Conservation (phyloP, 2,797 vertebrate species). For the Distichodus sexfasciatus region DNA sequence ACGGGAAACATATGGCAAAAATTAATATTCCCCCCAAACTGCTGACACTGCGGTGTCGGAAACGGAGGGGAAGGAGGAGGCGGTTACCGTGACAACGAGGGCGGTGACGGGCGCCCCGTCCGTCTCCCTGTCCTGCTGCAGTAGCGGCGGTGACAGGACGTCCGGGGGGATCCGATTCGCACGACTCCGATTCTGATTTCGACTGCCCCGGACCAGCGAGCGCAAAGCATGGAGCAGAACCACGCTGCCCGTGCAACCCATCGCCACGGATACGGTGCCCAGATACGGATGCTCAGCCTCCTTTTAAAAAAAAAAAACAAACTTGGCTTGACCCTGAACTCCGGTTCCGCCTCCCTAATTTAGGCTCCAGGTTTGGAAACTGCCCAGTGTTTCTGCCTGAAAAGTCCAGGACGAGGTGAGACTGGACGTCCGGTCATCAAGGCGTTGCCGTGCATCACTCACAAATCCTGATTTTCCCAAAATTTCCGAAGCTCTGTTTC, state of each 20-base stretch:
- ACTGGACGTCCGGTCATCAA: background rate
- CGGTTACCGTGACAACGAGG: conserved; percentile 89
- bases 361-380: background rate
- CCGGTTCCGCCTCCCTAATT: no score
- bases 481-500: no score
- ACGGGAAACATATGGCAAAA: no score
- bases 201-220: conserved; percentile 91
- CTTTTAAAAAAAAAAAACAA: background rate
- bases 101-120: conserved; percentile 79
- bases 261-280: conserved; percentile 75
- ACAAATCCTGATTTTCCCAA: no score
- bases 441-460: no score
- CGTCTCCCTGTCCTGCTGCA: conserved; percentile 81
- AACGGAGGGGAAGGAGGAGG: background rate
- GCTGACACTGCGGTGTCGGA: background rate
- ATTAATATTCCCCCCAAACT: no score
- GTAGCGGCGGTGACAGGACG: conserved; percentile 81
- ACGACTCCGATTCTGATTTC: conserved; percentile 85
- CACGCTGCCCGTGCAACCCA: conserved; percentile 95
- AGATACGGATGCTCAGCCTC: background rate
- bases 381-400: background rate
- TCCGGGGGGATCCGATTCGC: conserved; percentile 87
- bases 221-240: conserved; percentile 89
- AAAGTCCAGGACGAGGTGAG: background rate
- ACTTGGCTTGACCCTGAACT: no score